Base-by-base conservation (phyloP, 2,113 vertebrate species). In the Hippocampus zosterae region DNA sequence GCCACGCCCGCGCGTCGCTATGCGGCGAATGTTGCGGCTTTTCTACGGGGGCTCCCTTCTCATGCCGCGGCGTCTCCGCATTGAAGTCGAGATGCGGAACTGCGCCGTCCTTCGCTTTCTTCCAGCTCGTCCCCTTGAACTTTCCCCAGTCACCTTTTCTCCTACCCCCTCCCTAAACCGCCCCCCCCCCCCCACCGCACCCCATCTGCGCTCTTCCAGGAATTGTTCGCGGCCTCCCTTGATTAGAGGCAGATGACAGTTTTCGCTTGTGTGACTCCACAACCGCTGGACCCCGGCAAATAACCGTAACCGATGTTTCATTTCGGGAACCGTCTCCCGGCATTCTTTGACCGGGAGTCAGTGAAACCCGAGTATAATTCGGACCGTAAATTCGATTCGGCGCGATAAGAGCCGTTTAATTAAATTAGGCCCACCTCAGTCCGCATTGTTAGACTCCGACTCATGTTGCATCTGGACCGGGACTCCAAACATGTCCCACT, bases 401-500 rank as follows among this genome's bases (percentile, higher is more conserved):
- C 56, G 67, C 71, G 77, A 74, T 72, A 70, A 76, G 71, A 66
- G n/a, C 44, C 68, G 13, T 78, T 71, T 74, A 81, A 75, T 80
- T 19, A 13, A 78, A 85, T 85, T 78, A 75, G 74, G 25, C 50
- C 70, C 33, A 50, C 50, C 66, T 29, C 71, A 27, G 75, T 72
- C 75, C 77, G 79, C 86, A 88, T 86, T 77, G 74, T 87, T 75
- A 83, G 83, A 89, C 86, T 56, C 56, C 48, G 55, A 84, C 80
- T 85, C 64, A 85, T 71, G 76, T 48, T 75, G 83, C 72, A 78
- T 61, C 42, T 60, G 79, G 52, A 70, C 16, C 59, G 29, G 50
- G 70, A 65, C 56, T 50, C 1, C 68, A 73, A 78, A 84, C 79
- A 77, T 82, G 75, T 73, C 27, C 56, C 7, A 59, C 13, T 13